These are phyloP conservation scores for Porites rus DNA, from an alignment of 92 coral and sea anemone species.

Conservation along the genomic window DNA sequence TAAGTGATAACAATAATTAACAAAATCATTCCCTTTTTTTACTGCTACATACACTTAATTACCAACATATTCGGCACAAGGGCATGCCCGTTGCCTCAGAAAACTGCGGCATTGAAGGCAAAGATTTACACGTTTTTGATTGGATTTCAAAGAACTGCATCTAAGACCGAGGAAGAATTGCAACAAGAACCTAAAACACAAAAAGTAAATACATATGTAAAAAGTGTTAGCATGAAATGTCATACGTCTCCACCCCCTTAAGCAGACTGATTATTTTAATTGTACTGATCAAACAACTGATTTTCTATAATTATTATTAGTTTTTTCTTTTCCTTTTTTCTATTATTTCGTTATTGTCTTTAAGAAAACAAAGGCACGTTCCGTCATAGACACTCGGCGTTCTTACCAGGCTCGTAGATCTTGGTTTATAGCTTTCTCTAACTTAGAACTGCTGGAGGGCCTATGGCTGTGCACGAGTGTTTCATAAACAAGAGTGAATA, in stretches of 20 bases:
- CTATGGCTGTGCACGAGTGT: neutral
- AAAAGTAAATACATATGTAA: neutral
- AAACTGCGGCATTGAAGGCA: neutral
- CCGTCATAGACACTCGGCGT: neutral
- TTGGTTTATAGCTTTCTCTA: neutral
- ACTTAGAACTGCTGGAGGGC: neutral
- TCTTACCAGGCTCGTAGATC: conserved; percentile 10
- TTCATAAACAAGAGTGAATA: neutral
- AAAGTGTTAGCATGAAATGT: neutral
- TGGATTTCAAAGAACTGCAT: neutral
- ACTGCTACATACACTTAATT: conserved; percentile 14
- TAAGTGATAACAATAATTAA: conserved; percentile 6
- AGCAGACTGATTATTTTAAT: no score
- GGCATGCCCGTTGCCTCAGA: neutral
- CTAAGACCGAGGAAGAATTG: neutral
- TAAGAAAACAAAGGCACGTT: no score
- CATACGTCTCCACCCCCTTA: no score
- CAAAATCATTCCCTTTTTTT: neutral
- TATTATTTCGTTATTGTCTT: no score
- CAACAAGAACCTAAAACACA: neutral
- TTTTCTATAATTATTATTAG: no score
- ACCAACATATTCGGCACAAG: conserved; percentile 3
- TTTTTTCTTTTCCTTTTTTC: no score
- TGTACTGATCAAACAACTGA: no score
- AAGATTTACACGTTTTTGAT: neutral